A percentile compares a stretch with the other conserved stretches of the same genome.
phyloP scores from a whole-genome alignment of 2,113 vertebrate species.

The Xenopus tropicalis region DNA sequence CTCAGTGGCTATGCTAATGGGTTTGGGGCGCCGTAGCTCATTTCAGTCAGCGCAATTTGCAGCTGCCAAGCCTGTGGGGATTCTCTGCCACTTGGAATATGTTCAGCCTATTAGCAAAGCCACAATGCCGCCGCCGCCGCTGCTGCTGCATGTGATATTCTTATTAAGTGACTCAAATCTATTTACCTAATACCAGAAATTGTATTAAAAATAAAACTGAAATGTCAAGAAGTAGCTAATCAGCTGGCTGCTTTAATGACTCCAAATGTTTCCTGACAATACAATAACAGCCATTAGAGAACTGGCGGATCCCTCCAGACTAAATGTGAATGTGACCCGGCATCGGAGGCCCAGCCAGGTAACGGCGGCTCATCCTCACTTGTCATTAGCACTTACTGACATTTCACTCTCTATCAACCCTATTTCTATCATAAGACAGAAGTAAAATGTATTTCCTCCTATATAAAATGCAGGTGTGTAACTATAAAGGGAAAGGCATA shows the following conservation, averaged over 20 bases:
- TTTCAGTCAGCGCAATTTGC: slow-evolving; percentile 34
- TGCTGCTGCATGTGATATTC: slow-evolving; percentile 38
- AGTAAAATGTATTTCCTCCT: not conserved
- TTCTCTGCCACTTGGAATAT: slow-evolving; percentile 35
- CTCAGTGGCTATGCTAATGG: slow-evolving; percentile 36
- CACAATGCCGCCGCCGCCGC: not conserved
- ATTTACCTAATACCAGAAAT: slow-evolving; percentile 33
- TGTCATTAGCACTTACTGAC: slow-evolving; percentile 9
- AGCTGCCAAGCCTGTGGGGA: slow-evolving; percentile 34
- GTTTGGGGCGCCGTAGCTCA: slow-evolving; percentile 33
- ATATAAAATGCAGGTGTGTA: too few species aligned
- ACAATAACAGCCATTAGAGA: slow-evolving; percentile 10
- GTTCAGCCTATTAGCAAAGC: slow-evolving; percentile 32
- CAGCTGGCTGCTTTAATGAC: slow-evolving; percentile 24
- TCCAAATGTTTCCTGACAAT: slow-evolving; percentile 36
- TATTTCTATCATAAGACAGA: not conserved
- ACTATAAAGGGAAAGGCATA: too few species aligned
- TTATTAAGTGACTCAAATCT: slow-evolving; percentile 26
- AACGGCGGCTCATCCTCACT: slow-evolving; percentile 16
- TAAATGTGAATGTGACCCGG: not conserved
- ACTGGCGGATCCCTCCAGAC: slow-evolving; percentile 13
- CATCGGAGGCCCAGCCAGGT: slow-evolving; percentile 8
- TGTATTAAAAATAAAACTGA: slow-evolving; percentile 6
- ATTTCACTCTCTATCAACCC: not conserved
- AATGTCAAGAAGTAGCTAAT: slow-evolving; percentile 36